phyloP scores from a whole-genome alignment of 2,113 vertebrate species.

The Percina caprodes region DNA sequence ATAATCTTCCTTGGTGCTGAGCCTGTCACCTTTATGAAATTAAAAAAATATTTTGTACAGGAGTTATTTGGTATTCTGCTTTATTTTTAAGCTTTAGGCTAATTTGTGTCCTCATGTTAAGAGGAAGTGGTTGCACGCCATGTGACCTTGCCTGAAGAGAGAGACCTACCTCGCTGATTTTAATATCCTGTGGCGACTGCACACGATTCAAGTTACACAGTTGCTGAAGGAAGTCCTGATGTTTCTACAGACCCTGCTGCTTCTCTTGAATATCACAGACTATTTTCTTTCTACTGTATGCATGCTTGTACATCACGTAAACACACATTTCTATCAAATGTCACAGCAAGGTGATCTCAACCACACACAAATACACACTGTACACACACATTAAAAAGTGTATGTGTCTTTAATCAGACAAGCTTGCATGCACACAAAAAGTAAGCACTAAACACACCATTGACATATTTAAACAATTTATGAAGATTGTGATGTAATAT shows the following conservation, averaged over 20 bases:
- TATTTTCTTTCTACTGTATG: neutral
- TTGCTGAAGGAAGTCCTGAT: conserved; percentile 55
- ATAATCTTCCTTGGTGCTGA: neutral
- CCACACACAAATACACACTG: neutral
- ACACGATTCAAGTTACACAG: conserved; percentile 39
- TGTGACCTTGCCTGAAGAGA: conserved; percentile 61
- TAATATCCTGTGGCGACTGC: conserved; percentile 68
- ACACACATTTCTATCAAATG: conserved; percentile 9
- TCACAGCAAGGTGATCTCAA: conserved; percentile 4
- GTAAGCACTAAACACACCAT: neutral
- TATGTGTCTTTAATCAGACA: conserved; percentile 62
- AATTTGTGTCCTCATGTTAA: conserved; percentile 35
- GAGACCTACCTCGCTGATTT: conserved; percentile 67
- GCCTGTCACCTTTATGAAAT: neutral
- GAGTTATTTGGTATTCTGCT: neutral
- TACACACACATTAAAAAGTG: conserved; percentile 1
- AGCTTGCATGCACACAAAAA: conserved; percentile 17
- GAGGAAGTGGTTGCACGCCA: conserved; percentile 74
- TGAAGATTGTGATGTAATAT: neutral
- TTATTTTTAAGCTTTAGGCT: neutral
- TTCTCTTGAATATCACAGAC: conserved; percentile 29
- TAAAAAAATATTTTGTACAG: neutral
- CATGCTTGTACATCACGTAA: neutral
- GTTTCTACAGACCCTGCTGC: conserved; percentile 42
- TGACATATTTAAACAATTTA: neutral